Evolutionary conservation across 2,888 invertebrate species (phyloP).

Genomic region (Sussaba pulchella): DNA sequence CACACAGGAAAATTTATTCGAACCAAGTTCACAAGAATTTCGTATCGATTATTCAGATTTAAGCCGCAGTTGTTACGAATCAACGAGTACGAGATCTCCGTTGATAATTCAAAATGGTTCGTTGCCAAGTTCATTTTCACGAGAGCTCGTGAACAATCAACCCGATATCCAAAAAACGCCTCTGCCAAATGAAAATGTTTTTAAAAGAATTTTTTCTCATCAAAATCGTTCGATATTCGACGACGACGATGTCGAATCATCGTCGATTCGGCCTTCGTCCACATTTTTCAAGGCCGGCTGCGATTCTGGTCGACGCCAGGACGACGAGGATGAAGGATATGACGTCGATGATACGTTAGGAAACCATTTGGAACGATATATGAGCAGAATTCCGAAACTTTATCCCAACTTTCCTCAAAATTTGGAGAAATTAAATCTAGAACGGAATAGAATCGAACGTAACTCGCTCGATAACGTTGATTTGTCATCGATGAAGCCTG

Average conservation of each 20-base stretch:
- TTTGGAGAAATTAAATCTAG: slow-evolving; percentile 76
- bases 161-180: neutral
- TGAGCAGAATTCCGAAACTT: slow-evolving; percentile 76
- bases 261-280: neutral
- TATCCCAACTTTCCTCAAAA: slow-evolving; percentile 71
- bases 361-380: slow-evolving; percentile 78
- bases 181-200: neutral
- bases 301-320: slow-evolving; percentile 26
- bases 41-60: slow-evolving; percentile 18
- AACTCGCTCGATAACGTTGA: slow-evolving; percentile 73
- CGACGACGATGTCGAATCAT: neutral
- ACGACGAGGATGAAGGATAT: slow-evolving; percentile 48
- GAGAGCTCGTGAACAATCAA: slow-evolving; percentile 18
- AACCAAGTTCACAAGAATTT: neutral
- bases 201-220: neutral
- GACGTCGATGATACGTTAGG: slow-evolving; percentile 65
- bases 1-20: neutral
- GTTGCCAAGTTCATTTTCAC: slow-evolving; percentile 10
- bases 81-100: neutral
- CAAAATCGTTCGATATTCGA: neutral
- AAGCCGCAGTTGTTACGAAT: slow-evolving; percentile 40
- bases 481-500: slow-evolving; percentile 38
- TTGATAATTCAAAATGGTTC: neutral
- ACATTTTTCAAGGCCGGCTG: slow-evolving; percentile 27
- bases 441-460: slow-evolving; percentile 81